Evolutionary conservation across 2,888 invertebrate species (phyloP).

Genomic region (Mythimna albipuncta): DNA sequence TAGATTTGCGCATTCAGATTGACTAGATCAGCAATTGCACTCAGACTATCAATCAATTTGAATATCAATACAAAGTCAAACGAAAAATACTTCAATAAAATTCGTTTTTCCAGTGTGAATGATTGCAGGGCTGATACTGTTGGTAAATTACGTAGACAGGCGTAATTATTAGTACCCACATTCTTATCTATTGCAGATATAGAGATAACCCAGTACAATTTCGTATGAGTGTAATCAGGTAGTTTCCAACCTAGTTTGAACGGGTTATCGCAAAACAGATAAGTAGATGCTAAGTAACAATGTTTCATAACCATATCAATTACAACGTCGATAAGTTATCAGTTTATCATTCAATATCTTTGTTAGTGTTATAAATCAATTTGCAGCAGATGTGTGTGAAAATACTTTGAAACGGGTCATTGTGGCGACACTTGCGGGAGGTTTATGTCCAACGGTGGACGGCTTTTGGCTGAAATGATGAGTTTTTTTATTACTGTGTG

Average conservation of each 20-base stretch:
- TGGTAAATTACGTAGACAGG: slow-evolving; percentile 38
- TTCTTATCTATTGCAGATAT: slow-evolving; percentile 50
- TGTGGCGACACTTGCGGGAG: too few relatives aligned
- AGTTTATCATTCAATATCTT: slow-evolving; percentile 58
- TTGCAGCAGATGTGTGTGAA: slow-evolving; percentile 26
- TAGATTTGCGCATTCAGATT: slow-evolving; percentile 26
- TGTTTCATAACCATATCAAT: slow-evolving; percentile 71
- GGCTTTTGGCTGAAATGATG: too few relatives aligned
- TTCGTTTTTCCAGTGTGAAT: not conserved
- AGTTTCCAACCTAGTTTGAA: slow-evolving; percentile 66
- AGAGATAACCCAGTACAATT: slow-evolving; percentile 58
- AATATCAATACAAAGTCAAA: slow-evolving; percentile 24
- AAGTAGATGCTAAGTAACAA: slow-evolving; percentile 62
- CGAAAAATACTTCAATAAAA: slow-evolving; percentile 4
- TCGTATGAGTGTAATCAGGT: slow-evolving; percentile 67
- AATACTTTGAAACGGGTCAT: not conserved
- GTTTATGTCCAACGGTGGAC: too few relatives aligned
- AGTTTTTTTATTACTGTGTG: too few relatives aligned
- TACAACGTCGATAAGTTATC: slow-evolving; percentile 63
- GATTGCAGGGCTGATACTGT: not conserved
- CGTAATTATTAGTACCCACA: slow-evolving; percentile 38
- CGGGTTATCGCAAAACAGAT: slow-evolving; percentile 62
- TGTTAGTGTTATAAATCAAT: slow-evolving; percentile 54
- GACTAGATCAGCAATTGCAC: not conserved
- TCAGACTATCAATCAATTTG: slow-evolving; percentile 29